These are phyloP conservation scores for Cephus pulcher DNA, from an alignment of 2,888 invertebrate genomes.

Conservation along the genomic window DNA sequence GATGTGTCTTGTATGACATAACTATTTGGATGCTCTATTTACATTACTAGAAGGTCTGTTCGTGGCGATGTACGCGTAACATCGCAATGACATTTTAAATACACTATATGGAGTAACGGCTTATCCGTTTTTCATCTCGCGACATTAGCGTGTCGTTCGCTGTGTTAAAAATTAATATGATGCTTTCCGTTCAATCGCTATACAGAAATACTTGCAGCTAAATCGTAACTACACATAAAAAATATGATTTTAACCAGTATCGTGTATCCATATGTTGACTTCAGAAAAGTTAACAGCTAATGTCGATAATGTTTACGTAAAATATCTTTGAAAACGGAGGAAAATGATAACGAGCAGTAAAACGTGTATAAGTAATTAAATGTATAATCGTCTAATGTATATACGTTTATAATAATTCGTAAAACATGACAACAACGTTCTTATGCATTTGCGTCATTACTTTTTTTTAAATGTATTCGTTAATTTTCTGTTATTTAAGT, in stretches of 20 bases:
- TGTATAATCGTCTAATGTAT: neutral
- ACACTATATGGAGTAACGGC: neutral
- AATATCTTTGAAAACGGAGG: neutral
- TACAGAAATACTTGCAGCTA: neutral
- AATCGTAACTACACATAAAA: neutral
- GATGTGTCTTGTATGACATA: neutral
- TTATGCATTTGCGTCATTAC: neutral
- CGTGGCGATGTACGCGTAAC: neutral
- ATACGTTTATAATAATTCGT: neutral
- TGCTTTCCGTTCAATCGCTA: neutral
- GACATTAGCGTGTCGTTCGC: neutral
- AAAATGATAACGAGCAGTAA: neutral
- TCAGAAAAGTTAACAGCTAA: neutral
- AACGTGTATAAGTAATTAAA: neutral
- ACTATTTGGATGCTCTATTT: constrained; percentile 2
- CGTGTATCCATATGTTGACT: neutral
- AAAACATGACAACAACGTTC: neutral
- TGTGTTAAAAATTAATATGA: neutral
- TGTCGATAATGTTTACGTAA: neutral
- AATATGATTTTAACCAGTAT: neutral
- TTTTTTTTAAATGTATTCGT: neutral
- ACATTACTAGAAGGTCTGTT: neutral
- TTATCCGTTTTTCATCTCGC: neutral
- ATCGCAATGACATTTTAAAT: neutral
- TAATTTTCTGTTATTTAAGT: neutral